phyloP scores from a whole-genome alignment of 1,140 invertebrate genomes.

The Hycleus phaleratus region DNA sequence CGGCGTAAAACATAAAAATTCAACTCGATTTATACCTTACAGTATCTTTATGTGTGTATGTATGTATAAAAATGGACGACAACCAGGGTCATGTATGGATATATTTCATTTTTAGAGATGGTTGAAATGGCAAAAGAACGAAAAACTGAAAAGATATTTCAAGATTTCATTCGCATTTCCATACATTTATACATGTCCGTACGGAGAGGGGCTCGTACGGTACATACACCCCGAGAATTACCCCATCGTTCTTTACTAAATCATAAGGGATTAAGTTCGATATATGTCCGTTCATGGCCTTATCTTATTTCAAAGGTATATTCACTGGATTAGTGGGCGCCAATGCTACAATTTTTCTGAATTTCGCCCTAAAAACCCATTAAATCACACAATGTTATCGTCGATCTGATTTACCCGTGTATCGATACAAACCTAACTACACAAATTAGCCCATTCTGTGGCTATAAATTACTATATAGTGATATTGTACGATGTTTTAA shows the following conservation, averaged over 20 bases:
- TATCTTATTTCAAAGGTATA: too few relatives aligned
- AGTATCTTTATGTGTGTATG: background rate
- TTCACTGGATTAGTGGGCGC: too few relatives aligned
- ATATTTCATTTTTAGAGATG: conserved; percentile 19
- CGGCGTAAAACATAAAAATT: conserved; percentile 18
- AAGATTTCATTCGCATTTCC: conserved; percentile 24
- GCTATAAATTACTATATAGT: too few relatives aligned
- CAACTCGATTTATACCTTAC: conserved; percentile 21
- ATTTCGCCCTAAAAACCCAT: too few relatives aligned
- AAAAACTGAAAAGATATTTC: conserved; percentile 26
- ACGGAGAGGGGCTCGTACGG: background rate
- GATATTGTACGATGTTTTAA: too few relatives aligned
- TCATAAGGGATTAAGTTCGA: conserved; percentile 20
- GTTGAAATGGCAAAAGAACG: background rate
- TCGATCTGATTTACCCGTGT: too few relatives aligned
- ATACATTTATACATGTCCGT: conserved; percentile 26
- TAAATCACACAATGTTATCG: too few relatives aligned
- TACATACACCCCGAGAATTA: conserved; percentile 13
- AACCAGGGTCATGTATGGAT: conserved; percentile 15
- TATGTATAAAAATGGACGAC: too few relatives aligned
- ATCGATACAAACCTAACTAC: too few relatives aligned
- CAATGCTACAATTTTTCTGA: too few relatives aligned
- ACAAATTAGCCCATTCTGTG: too few relatives aligned
- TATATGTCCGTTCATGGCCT: background rate
- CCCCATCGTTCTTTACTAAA: conserved; percentile 18